A percentile compares a stretch with the other conserved stretches of the same genome.
Evolutionary conservation across 2,113 vertebrate genomes (phyloP).

Genomic region (Mastomys coucha): DNA sequence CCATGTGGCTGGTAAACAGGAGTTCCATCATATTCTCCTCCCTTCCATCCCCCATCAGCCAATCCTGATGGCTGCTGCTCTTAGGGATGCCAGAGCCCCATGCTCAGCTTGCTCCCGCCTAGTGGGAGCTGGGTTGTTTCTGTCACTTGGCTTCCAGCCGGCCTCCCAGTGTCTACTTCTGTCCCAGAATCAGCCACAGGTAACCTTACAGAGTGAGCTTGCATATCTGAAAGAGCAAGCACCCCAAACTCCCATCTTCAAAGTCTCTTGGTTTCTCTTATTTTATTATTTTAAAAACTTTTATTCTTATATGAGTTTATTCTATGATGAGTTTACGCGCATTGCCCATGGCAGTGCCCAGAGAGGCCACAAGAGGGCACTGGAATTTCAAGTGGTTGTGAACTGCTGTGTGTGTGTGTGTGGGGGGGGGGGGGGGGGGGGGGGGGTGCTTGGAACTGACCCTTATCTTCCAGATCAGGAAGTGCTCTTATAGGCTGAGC

Average conservation of each 20-base stretch:
- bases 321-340: not conserved
- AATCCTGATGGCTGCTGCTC: not conserved
- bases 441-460: not conserved
- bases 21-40: not conserved
- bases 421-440: too few relatives aligned
- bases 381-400: not conserved
- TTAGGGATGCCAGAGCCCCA: not conserved
- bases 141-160: not conserved
- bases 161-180: not conserved
- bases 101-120: too few relatives aligned
- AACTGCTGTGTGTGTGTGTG: not conserved
- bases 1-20: not conserved
- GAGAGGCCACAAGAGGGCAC: not conserved
- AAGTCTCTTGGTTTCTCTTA: not conserved
- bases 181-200: not conserved
- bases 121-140: not conserved
- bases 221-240: not conserved
- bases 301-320: not conserved
- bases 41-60: rapidly evolving
- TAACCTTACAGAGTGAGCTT: not conserved
- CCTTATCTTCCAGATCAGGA: not conserved
- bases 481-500: not conserved
- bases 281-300: not conserved
- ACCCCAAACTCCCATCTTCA: not conserved
- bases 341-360: not conserved